Base-by-base conservation (phyloP, 2,113 vertebrate species). In the Ailurus styani region DNA sequence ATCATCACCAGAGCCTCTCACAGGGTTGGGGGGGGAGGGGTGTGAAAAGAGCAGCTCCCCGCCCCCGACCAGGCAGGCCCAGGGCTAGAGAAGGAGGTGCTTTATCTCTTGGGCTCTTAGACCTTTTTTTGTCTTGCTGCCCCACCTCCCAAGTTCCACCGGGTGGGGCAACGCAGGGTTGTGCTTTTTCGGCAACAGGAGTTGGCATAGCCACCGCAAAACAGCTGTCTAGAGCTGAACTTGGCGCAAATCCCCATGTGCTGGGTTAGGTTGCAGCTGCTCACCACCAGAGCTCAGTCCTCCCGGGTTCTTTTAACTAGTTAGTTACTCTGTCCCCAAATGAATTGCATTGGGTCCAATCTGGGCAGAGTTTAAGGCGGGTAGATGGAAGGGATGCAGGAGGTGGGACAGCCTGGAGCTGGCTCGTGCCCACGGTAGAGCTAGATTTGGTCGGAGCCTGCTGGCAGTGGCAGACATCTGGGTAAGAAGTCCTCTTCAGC, bases 221-320 rank as follows among this genome's bases (percentile, higher is more conserved):
- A 91, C 79, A 97, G 66, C 95, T 88, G 62, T 81, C 87, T 62
- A 55, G 70, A 66, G 66, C 87, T 96, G 83, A 96, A 60, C 97
- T 21, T 34, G 29, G 57, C 79, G 70, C 62, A 90, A 25, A 96
- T 87, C 75, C 47, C 84, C 40, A 9, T 3, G 47, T 87, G 27
- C 85, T 86, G 45, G 20, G 34, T 70, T 60, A n/a, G 40, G 68
- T 8, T 1, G 18, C 78, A 84, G 87, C 77, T 91, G 87, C 85
- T 87, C n/a, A 42, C n/a, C 37, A 50, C 45, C n/a, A 66, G 73
- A 47, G 92, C 60, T 87, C 34, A 73, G 54, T 84, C 21, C 2
- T 87, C 47, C 42, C 7, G 1, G 10, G 47, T 91, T 81, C 87
- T 78, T 93, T 92, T 62, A 93, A 81, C 47, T 78, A 42, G 54